These are phyloP conservation scores for Andrena haemorrhoa DNA, from an alignment of 2,888 invertebrate species.

Conservation along the genomic window DNA sequence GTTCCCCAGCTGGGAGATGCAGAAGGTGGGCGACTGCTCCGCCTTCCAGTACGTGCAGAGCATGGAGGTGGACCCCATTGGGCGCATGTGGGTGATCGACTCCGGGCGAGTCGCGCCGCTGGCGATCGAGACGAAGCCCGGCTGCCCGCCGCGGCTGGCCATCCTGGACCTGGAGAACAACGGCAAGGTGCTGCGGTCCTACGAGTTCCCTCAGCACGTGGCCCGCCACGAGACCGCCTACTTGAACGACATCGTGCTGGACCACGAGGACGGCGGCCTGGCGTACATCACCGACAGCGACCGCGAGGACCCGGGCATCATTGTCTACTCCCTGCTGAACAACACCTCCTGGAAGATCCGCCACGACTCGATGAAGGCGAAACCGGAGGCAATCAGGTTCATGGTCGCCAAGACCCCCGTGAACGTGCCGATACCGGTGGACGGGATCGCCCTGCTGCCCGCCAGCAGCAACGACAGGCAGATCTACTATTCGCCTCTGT, in stretches of 20 bases:
- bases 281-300: conserved; percentile 92
- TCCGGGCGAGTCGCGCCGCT: conserved; percentile 89
- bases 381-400: conserved; percentile 87
- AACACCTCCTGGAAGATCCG: conserved; percentile 90
- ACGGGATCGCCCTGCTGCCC: conserved; percentile 91
- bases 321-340: conserved; percentile 89
- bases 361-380: conserved; percentile 89
- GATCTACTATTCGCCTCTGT: conserved; percentile 90
- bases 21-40: conserved; percentile 88
- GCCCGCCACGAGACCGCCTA: conserved; percentile 87
- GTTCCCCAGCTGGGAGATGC: conserved; percentile 91
- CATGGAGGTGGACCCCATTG: conserved; percentile 90
- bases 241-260: conserved; percentile 91
- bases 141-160: conserved; percentile 90
- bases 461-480: conserved; percentile 74
- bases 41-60: conserved; percentile 91
- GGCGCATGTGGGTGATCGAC: conserved; percentile 86
- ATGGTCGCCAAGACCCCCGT: conserved; percentile 87
- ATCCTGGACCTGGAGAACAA: conserved; percentile 89
- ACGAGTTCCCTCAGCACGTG: conserved; percentile 88
- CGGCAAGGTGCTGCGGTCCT: conserved; percentile 85
- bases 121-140: conserved; percentile 82
- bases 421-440: conserved; percentile 88
- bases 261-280: conserved; percentile 88
- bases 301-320: conserved; percentile 89